phyloP scores from a whole-genome alignment of 1,140 invertebrate species.

The Oscheius sp. region DNA sequence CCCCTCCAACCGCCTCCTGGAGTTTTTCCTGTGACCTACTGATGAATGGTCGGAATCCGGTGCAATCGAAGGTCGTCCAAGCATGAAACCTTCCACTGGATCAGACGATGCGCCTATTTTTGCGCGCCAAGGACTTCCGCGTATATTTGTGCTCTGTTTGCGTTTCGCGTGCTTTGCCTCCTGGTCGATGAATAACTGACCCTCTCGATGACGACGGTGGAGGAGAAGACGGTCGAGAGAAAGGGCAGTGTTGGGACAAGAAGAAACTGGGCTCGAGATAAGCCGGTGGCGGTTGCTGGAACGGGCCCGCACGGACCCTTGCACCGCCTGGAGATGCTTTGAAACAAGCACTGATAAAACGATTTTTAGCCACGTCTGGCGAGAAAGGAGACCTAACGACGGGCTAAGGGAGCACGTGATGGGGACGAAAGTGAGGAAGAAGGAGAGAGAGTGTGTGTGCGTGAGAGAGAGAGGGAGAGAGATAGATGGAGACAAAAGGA shows the following conservation, averaged over 20 bases:
- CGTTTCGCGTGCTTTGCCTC: neutral
- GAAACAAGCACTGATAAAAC: constrained; percentile 6
- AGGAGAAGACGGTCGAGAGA: neutral
- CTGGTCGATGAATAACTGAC: neutral
- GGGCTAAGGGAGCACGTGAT: neutral
- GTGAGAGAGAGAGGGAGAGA: too few relatives aligned
- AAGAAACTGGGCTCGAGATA: neutral
- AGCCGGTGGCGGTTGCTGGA: neutral
- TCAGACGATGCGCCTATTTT: too few relatives aligned
- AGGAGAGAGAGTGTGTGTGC: neutral
- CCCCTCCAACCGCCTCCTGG: too few relatives aligned
- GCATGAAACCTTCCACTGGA: too few relatives aligned
- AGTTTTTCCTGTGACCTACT: too few relatives aligned
- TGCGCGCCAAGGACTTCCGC: too few relatives aligned
- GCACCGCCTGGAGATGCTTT: neutral
- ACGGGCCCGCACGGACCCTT: neutral
- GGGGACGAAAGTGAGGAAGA: neutral
- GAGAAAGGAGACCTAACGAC: neutral
- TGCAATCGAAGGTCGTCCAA: too few relatives aligned
- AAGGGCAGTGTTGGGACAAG: neutral
- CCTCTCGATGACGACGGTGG: neutral
- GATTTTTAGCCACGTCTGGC: neutral
- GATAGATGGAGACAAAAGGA: too few relatives aligned
- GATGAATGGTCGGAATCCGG: too few relatives aligned
- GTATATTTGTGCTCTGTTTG: constrained; percentile 3